Evolutionary conservation across 2,888 invertebrate species (phyloP).

Genomic region (Calameuta filiformis): DNA sequence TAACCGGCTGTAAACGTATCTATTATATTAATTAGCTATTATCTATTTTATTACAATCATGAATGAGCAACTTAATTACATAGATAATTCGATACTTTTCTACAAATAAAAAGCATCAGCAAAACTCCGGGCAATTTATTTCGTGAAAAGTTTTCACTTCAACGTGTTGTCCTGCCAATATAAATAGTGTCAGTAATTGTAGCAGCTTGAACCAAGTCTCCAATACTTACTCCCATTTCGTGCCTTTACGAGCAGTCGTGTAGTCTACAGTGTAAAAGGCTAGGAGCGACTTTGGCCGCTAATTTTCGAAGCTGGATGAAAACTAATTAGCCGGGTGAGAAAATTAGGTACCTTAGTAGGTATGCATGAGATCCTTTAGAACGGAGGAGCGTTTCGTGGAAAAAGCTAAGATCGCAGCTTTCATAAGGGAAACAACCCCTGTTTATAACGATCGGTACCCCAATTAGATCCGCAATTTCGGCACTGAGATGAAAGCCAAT

Average conservation of each 20-base stretch:
- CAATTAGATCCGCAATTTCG: constrained; percentile 33
- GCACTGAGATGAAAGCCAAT: constrained; percentile 38
- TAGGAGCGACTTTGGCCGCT: neutral
- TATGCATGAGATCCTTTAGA: neutral
- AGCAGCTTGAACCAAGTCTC: neutral
- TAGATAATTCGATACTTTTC: neutral
- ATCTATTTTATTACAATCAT: no score
- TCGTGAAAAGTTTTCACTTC: neutral
- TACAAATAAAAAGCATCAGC: neutral
- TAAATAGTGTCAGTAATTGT: neutral
- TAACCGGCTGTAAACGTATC: neutral
- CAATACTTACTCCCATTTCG: neutral
- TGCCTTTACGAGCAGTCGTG: neutral
- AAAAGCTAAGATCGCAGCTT: neutral
- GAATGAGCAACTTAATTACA: neutral
- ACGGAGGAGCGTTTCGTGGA: neutral
- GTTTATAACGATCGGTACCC: constrained; percentile 36
- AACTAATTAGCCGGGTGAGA: neutral
- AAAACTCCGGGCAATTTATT: neutral
- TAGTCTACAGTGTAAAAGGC: neutral
- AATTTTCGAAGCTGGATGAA: neutral
- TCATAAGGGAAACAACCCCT: neutral
- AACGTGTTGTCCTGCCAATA: neutral
- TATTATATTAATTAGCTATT: neutral
- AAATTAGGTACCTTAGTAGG: neutral